A percentile compares a stretch with the other conserved stretches of the same genome.
Evolutionary conservation across 1,140 invertebrate species (phyloP).

Genomic region (Leptoteleia sp.): DNA sequence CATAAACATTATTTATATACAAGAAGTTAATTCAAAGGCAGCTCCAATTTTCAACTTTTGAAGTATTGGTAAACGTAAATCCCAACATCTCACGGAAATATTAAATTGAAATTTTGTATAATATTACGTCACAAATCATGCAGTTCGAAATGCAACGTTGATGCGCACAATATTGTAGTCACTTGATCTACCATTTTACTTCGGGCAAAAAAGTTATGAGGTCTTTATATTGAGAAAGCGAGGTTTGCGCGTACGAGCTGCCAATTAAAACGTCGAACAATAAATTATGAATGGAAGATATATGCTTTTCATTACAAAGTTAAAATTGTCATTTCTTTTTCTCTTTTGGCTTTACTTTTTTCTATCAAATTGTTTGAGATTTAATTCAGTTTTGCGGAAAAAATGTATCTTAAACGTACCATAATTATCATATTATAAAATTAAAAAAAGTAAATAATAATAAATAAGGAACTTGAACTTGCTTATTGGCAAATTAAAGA

Average conservation of each 20-base stretch:
- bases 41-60: too few species aligned
- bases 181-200: conserved; percentile 29
- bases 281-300: conserved; percentile 12
- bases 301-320: conserved; percentile 20
- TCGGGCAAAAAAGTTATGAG: conserved; percentile 5
- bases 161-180: conserved; percentile 11
- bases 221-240: conserved; percentile 7
- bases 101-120: conserved; percentile 9
- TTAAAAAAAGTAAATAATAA: too few species aligned
- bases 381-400: too few species aligned
- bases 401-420: too few species aligned
- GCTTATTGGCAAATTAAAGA: too few species aligned
- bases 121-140: conserved; percentile 14
- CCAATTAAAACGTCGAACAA: conserved; percentile 39
- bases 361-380: too few species aligned
- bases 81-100: background rate
- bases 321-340: background rate
- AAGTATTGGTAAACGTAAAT: background rate
- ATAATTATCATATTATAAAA: too few species aligned
- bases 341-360: too few species aligned
- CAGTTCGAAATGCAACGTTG: conserved; percentile 1
- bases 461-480: too few species aligned
- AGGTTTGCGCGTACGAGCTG: conserved; percentile 3
- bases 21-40: too few species aligned
- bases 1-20: too few species aligned